Evolutionary conservation across 2,797 vertebrate species (phyloP).

Genomic region (Furcifer pardalis): DNA sequence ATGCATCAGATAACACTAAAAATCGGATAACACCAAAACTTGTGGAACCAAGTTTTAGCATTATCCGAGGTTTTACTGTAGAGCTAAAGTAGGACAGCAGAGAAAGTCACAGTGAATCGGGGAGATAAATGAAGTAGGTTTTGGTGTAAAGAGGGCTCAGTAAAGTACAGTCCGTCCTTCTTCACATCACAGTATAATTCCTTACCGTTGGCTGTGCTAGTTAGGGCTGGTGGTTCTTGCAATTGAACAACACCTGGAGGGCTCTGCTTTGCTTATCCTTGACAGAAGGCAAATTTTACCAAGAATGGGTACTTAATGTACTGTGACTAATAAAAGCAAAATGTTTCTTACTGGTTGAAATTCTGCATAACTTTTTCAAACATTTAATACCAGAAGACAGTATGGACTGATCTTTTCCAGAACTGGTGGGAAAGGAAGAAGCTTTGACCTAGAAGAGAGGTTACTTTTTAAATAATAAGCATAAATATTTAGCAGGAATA

Average conservation of each 20-base stretch:
- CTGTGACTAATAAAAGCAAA: not conserved
- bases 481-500: constrained; percentile 27
- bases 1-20: too few relatives aligned
- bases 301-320: not conserved
- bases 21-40: too few relatives aligned
- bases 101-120: not conserved
- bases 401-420: not conserved
- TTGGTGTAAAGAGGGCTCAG: not conserved
- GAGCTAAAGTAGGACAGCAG: not conserved
- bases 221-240: too few relatives aligned
- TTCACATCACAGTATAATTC: too few relatives aligned
- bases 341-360: too few relatives aligned
- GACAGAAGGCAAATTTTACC: not conserved
- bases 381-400: not conserved
- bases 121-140: not conserved
- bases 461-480: constrained; percentile 6
- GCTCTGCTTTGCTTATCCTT: too few relatives aligned
- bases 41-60: too few relatives aligned
- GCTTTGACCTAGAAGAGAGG: not conserved
- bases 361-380: not conserved
- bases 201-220: too few relatives aligned
- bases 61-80: too few relatives aligned
- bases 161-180: too few relatives aligned
- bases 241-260: too few relatives aligned
- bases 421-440: constrained; percentile 17